Conservation (phyloP, 2,888 invertebrate species). For the Nephrotoma guestfalica region DNA sequence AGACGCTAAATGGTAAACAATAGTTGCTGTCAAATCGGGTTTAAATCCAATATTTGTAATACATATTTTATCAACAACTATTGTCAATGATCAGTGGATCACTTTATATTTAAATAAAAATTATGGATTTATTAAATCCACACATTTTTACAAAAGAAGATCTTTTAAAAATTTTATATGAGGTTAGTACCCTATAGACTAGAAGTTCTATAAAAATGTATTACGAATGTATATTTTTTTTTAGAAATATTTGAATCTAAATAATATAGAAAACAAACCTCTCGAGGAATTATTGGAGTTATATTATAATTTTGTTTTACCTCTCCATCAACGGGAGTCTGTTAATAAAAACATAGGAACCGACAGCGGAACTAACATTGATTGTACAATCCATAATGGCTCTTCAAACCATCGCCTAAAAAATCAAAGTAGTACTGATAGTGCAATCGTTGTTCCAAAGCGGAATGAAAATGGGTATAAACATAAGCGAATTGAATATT, state of each 20-base stretch:
- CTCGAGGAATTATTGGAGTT: constrained; percentile 17
- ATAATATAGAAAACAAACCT: constrained; percentile 16
- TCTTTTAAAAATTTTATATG: constrained; percentile 17
- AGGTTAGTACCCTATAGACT: constrained; percentile 15
- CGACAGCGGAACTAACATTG: neutral
- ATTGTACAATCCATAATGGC: neutral
- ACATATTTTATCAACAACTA: neutral
- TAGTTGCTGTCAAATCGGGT: too few relatives aligned
- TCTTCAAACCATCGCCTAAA: neutral
- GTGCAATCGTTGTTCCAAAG: neutral
- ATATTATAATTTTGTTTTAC: constrained; percentile 20
- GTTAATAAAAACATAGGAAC: neutral
- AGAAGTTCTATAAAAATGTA: neutral
- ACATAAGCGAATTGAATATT: neutral
- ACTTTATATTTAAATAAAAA: neutral
- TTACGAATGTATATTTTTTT: neutral
- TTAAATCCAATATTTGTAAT: too few relatives aligned
- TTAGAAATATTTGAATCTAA: constrained; percentile 18
- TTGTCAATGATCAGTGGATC: neutral
- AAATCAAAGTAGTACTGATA: neutral
- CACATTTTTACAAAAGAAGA: constrained; percentile 17
- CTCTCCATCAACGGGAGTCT: constrained; percentile 14
- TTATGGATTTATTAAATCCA: constrained; percentile 16
- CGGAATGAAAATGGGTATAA: neutral
- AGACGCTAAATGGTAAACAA: too few relatives aligned